phyloP scores from a whole-genome alignment of 2,113 vertebrate genomes.

The Martes martes region DNA sequence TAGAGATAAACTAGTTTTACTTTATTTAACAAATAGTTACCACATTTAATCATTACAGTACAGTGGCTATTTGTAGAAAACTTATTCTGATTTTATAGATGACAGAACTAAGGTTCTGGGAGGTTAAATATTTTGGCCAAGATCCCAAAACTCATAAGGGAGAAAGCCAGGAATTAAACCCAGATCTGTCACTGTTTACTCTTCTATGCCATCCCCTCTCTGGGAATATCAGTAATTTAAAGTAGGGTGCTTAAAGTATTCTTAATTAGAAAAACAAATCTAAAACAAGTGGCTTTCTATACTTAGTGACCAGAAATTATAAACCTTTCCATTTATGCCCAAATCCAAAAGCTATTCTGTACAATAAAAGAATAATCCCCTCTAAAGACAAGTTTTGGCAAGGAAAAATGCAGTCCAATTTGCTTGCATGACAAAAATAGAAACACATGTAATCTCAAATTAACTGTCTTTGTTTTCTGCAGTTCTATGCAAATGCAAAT shows the following conservation, averaged over 20 bases:
- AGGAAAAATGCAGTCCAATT: slow-evolving; percentile 36
- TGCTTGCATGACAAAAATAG: slow-evolving; percentile 56
- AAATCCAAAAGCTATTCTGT: slow-evolving; percentile 50
- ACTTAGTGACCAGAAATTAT: slow-evolving; percentile 48
- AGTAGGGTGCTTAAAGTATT: background rate
- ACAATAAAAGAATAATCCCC: slow-evolving; percentile 27
- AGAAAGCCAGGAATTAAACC: background rate
- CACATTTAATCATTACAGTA: background rate
- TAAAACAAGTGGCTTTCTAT: background rate
- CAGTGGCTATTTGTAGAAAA: background rate
- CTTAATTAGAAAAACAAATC: background rate
- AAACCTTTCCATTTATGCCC: slow-evolving; percentile 51
- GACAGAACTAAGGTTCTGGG: background rate
- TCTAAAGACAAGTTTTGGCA: slow-evolving; percentile 64
- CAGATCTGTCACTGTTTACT: background rate
- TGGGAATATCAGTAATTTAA: background rate
- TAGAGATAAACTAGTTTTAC: background rate
- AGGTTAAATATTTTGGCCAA: background rate
- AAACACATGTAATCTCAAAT: slow-evolving; percentile 60
- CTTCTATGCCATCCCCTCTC: background rate
- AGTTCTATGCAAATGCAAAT: slow-evolving; percentile 51
- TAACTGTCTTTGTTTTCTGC: slow-evolving; percentile 48
- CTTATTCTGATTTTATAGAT: background rate
- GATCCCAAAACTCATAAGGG: background rate
- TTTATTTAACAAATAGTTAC: background rate